These are phyloP conservation scores for Tolypeutes matacus DNA, from an alignment of 2,797 vertebrate genomes.

Conservation along the genomic window DNA sequence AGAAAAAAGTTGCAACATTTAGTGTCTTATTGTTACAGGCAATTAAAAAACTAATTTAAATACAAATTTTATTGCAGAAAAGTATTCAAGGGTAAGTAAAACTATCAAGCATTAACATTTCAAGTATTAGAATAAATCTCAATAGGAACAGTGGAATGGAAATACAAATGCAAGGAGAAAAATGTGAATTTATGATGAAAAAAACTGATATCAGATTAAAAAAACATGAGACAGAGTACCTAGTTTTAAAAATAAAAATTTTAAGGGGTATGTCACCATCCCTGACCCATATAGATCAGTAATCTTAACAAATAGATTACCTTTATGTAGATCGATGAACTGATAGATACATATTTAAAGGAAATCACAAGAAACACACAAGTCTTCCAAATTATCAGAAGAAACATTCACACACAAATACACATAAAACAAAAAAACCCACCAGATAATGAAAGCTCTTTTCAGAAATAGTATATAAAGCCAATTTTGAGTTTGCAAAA, in stretches of 20 bases:
- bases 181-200: neutral
- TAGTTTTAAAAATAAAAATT: neutral
- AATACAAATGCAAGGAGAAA: neutral
- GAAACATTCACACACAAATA: neutral
- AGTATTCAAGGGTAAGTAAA: neutral
- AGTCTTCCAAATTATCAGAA: conserved; percentile 26
- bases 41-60: neutral
- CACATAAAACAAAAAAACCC: neutral
- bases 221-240: neutral
- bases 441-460: neutral
- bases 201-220: neutral
- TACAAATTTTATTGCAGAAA: neutral
- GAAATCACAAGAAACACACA: neutral
- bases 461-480: neutral
- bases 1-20: neutral
- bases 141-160: neutral
- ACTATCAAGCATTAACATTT: neutral
- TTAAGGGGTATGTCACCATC: neutral
- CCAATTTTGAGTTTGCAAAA: conserved; percentile 37
- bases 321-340: neutral
- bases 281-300: neutral
- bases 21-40: neutral
- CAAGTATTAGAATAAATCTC: neutral
- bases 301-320: neutral
- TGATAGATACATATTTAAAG: neutral